These are phyloP conservation scores for Watsonalla cultraria DNA, from an alignment of 2,888 invertebrate genomes.

Conservation along the genomic window DNA sequence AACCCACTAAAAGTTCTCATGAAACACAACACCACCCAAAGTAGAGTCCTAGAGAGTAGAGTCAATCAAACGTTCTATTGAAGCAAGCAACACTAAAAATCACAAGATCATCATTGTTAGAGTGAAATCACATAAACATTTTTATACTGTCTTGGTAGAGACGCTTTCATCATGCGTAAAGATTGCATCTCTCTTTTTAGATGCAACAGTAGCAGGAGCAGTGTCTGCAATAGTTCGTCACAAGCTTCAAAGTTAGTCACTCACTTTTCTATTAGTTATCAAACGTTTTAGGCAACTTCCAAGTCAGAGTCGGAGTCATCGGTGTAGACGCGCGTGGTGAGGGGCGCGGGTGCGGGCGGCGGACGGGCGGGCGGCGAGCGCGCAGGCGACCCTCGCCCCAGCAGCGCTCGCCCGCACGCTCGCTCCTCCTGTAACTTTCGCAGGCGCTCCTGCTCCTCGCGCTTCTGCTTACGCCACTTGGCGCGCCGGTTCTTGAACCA, in stretches of 20 bases:
- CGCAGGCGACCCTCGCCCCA: slow-evolving; percentile 23
- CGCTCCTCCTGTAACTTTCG: slow-evolving; percentile 91
- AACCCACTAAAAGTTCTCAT: too few relatives aligned
- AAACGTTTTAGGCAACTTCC: slow-evolving; percentile 84
- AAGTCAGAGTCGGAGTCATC: slow-evolving; percentile 89
- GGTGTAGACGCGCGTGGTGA: slow-evolving; percentile 69
- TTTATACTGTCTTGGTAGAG: too few relatives aligned
- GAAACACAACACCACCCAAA: too few relatives aligned
- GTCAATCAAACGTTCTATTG: too few relatives aligned
- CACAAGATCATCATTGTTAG: too few relatives aligned
- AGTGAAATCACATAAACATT: too few relatives aligned
- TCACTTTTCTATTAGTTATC: slow-evolving; percentile 3
- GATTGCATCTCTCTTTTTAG: not conserved
- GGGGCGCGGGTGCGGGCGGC: slow-evolving; percentile 42
- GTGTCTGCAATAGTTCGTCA: slow-evolving; percentile 12
- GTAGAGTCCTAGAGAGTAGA: too few relatives aligned
- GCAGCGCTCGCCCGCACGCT: slow-evolving; percentile 59
- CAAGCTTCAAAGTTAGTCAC: slow-evolving; percentile 7
- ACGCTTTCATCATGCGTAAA: too few relatives aligned
- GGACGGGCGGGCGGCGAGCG: slow-evolving; percentile 33
- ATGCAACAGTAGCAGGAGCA: slow-evolving; percentile 4
- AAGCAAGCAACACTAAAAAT: too few relatives aligned
- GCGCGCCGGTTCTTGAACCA: slow-evolving; percentile 98
- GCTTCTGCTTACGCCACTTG: slow-evolving; percentile 97
- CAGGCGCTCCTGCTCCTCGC: slow-evolving; percentile 90